These are phyloP conservation scores for Danio tinwini DNA, from an alignment of 2,797 vertebrate genomes.

Conservation along the genomic window DNA sequence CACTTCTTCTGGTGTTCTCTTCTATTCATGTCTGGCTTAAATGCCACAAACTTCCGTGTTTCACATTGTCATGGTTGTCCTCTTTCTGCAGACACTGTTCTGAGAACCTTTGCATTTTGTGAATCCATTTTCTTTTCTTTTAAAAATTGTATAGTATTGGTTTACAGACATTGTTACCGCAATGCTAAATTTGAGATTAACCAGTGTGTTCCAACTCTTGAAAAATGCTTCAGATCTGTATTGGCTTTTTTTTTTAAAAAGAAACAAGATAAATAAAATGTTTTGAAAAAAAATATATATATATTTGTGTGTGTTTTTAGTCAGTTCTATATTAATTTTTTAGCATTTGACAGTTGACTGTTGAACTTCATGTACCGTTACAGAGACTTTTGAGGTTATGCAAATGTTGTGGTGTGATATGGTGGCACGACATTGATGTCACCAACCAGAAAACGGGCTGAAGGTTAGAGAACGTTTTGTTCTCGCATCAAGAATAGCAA, in stretches of 20 bases:
- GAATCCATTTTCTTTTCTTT: conserved; percentile 45
- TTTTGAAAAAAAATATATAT: conserved; percentile 70
- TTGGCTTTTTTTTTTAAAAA: conserved; percentile 84
- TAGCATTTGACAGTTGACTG: conserved; percentile 15
- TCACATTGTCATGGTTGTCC: conserved; percentile 1
- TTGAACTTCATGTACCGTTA: conserved; percentile 40
- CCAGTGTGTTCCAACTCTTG: conserved; percentile 88
- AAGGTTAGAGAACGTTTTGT: conserved; percentile 59
- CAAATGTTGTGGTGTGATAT: conserved; percentile 56
- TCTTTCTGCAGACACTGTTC: conserved; percentile 26
- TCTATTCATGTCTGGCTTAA: neutral
- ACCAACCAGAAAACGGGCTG: conserved; percentile 37
- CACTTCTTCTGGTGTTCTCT: neutral
- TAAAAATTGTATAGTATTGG: conserved; percentile 60
- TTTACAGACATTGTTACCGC: conserved; percentile 68
- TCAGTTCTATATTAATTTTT: neutral
- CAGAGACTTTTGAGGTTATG: conserved; percentile 63
- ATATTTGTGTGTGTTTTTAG: neutral
- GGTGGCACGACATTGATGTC: conserved; percentile 58
- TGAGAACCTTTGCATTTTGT: conserved; percentile 56
- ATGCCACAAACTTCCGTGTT: conserved; percentile 22
- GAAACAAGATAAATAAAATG: conserved; percentile 84
- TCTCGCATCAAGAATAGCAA: conserved; percentile 26
- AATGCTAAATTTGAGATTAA: conserved; percentile 79
- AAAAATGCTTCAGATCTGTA: conserved; percentile 91